These are phyloP conservation scores for Nemoura dubitans DNA, from an alignment of 2,888 invertebrate genomes.

Conservation along the genomic window DNA sequence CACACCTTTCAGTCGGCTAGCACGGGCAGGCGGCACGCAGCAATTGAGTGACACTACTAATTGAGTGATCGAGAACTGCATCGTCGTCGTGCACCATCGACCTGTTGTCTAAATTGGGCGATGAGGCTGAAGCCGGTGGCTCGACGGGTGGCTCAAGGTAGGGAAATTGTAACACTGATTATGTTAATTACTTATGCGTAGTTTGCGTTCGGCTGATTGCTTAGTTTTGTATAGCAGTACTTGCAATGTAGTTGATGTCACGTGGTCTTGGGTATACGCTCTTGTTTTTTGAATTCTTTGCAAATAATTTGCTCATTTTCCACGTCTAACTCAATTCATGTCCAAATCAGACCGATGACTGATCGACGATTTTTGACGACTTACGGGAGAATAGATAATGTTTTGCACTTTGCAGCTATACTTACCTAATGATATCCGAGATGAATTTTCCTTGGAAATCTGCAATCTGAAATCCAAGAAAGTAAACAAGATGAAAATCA, in stretches of 20 bases:
- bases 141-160: constrained; percentile 46
- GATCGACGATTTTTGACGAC: too few relatives aligned
- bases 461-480: too few relatives aligned
- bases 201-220: background rate
- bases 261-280: background rate
- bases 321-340: too few relatives aligned
- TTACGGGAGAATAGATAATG: too few relatives aligned
- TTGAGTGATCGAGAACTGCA: background rate
- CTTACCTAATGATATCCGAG: too few relatives aligned
- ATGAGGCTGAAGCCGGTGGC: constrained; percentile 46
- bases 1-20: background rate
- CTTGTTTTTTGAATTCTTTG: background rate
- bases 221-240: background rate
- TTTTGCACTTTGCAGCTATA: too few relatives aligned
- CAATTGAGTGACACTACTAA: background rate
- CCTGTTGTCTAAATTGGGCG: background rate
- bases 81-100: background rate
- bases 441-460: too few relatives aligned
- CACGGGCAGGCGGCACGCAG: background rate
- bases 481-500: too few relatives aligned
- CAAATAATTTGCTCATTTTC: background rate
- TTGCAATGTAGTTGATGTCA: background rate
- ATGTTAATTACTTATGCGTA: background rate
- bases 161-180: background rate
- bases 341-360: too few relatives aligned